phyloP scores from a whole-genome alignment of 2,888 invertebrate species.

The Diloba caeruleocephala region DNA sequence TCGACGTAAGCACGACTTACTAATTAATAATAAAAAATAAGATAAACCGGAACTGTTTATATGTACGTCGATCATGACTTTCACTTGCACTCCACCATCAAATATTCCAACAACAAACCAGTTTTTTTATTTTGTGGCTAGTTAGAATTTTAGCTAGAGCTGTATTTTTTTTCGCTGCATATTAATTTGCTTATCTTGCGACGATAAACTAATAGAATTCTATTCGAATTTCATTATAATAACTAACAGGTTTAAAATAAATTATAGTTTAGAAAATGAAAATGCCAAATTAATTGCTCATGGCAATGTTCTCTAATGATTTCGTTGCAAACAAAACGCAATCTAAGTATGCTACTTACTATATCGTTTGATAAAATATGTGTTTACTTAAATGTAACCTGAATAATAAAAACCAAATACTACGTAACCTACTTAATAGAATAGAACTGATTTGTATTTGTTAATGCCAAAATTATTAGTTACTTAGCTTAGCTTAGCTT shows the following conservation, averaged over 20 bases:
- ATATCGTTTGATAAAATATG: no score
- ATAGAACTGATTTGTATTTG: no score
- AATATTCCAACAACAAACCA: conserved; percentile 83
- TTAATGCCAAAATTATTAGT: no score
- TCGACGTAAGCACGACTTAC: conserved; percentile 52
- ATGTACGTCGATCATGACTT: conserved; percentile 83
- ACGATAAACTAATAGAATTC: conserved; percentile 63
- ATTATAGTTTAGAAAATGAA: conserved; percentile 62
- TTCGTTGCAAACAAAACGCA: conserved; percentile 43
- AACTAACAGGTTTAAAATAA: conserved; percentile 63
- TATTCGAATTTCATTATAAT: conserved; percentile 66
- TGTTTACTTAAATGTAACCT: no score
- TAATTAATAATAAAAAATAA: conserved; percentile 73
- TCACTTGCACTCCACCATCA: conserved; percentile 86
- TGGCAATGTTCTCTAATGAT: conserved; percentile 51
- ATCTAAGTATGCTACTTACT: neutral
- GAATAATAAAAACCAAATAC: no score
- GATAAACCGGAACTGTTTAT: conserved; percentile 84
- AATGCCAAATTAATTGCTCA: conserved; percentile 52
- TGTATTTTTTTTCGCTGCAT: conserved; percentile 59
- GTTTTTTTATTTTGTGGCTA: conserved; percentile 72
- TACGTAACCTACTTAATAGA: no score
- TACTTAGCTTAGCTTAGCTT: no score
- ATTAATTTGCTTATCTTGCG: conserved; percentile 68
- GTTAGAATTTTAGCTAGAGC: conserved; percentile 65